These are phyloP conservation scores for Condylura cristata DNA, from an alignment of 2,113 vertebrate species.

Conservation along the genomic window DNA sequence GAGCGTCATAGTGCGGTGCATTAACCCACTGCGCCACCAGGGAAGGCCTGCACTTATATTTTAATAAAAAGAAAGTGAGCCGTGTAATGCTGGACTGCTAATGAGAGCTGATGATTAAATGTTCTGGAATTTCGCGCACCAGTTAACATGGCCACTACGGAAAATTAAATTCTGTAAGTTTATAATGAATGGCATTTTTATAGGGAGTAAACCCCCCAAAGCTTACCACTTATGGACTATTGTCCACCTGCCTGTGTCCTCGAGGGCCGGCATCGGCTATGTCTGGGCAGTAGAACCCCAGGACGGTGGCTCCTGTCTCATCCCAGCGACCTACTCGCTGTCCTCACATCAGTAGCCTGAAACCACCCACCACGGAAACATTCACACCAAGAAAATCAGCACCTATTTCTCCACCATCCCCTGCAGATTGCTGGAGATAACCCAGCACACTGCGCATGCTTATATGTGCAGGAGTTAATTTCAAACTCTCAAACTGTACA, in stretches of 20 bases:
- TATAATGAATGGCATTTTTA: not conserved
- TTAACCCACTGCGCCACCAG: too few species aligned
- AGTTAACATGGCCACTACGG: not conserved
- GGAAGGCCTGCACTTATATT: not conserved
- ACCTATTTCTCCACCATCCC: too few species aligned
- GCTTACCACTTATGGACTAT: not conserved
- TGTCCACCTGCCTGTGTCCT: not conserved
- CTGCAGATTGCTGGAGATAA: not conserved
- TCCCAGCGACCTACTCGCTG: not conserved
- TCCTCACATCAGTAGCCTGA: rapidly evolving
- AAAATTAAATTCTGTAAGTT: not conserved
- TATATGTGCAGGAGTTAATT: rapidly evolving
- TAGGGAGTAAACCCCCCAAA: not conserved
- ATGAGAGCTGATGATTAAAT: rapidly evolving
- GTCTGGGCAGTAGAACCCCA: rapidly evolving
- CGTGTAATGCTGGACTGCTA: not conserved
- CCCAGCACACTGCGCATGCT: rapidly evolving
- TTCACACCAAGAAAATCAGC: not conserved
- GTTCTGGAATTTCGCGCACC: not conserved
- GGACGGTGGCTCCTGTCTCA: rapidly evolving
- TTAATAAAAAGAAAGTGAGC: not conserved
- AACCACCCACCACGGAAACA: not conserved
- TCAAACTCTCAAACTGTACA: not conserved
- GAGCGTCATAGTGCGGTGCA: too few species aligned
- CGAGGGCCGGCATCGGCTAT: rapidly evolving